phyloP scores from a whole-genome alignment of 2,113 vertebrate species.

The Rhodinocichla rosea region DNA sequence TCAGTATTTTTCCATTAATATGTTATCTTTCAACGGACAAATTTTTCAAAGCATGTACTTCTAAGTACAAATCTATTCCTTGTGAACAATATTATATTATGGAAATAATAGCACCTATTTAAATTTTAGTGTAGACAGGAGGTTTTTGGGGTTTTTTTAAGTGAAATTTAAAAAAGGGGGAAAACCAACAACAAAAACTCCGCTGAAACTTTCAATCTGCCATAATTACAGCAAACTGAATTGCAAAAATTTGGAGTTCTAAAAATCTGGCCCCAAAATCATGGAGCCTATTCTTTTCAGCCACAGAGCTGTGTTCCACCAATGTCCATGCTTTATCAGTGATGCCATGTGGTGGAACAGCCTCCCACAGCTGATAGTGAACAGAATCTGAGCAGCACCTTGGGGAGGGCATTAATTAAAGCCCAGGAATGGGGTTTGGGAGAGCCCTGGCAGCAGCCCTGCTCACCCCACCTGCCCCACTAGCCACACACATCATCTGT shows the following conservation, averaged over 20 bases:
- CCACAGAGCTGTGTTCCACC: not conserved
- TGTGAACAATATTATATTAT: not conserved
- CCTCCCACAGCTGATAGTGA: not conserved
- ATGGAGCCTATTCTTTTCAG: not conserved
- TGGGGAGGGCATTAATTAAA: too few relatives aligned
- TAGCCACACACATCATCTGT: not conserved
- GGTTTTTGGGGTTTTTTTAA: not conserved
- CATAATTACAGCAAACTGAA: not conserved
- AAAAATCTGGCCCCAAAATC: not conserved
- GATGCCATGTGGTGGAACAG: not conserved
- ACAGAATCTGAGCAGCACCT: not conserved
- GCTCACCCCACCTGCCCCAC: accelerated
- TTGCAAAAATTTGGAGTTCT: not conserved
- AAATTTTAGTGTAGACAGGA: not conserved
- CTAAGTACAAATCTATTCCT: not conserved
- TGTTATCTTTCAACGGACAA: not conserved
- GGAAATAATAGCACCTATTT: not conserved
- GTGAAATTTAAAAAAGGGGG: not conserved
- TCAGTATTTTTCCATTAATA: not conserved
- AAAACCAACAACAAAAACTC: not conserved
- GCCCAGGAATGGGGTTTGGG: not conserved
- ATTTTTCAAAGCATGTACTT: not conserved
- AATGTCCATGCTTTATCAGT: accelerated
- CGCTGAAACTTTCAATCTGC: not conserved
- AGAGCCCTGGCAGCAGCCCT: not conserved